These are phyloP conservation scores for Podarcis muralis DNA, from an alignment of 2,113 vertebrate species.

Conservation along the genomic window DNA sequence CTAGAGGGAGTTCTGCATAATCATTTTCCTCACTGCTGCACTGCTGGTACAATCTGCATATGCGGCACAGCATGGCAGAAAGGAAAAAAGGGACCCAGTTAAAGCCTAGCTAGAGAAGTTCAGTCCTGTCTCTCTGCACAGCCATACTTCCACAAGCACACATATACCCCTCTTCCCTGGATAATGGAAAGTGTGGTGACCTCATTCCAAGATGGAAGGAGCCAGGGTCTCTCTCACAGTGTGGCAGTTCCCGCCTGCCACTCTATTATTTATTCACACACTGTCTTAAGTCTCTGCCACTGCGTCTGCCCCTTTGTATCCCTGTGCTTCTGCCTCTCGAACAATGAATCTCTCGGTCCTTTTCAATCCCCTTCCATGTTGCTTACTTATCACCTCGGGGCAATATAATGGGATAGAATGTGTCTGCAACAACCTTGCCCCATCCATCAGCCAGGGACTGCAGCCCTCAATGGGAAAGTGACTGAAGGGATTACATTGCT, in stretches of 20 bases:
- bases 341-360: background rate
- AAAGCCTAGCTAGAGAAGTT: background rate
- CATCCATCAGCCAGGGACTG: background rate
- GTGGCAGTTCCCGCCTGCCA: background rate
- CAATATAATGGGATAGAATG: background rate
- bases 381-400: background rate
- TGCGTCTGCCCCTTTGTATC: background rate
- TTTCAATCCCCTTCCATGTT: background rate
- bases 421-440: background rate
- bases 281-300: background rate
- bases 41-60: slow-evolving; percentile 8
- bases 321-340: background rate
- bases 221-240: background rate
- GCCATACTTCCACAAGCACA: background rate
- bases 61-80: background rate
- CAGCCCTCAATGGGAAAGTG: background rate
- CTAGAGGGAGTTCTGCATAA: slow-evolving; percentile 12
- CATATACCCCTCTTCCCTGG: background rate
- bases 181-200: background rate
- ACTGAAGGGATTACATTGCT: background rate
- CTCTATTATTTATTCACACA: background rate
- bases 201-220: background rate
- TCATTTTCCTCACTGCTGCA: slow-evolving; percentile 8
- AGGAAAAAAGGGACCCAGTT: background rate
- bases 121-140: background rate